phyloP scores from a whole-genome alignment of 1,140 invertebrate genomes.

The Sminthurinus signatus region DNA sequence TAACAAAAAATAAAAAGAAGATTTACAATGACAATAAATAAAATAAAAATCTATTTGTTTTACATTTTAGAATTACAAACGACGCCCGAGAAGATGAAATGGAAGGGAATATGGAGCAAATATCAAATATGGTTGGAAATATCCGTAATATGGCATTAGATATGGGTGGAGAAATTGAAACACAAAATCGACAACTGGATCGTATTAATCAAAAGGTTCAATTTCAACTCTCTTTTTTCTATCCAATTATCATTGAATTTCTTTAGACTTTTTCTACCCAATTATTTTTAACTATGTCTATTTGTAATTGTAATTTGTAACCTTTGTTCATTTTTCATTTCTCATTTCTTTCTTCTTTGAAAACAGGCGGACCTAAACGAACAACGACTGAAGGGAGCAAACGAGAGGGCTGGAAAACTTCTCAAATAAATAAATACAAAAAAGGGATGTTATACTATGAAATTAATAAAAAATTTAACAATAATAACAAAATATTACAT shows the following conservation, averaged over 20 bases:
- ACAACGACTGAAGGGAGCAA: conserved; percentile 21
- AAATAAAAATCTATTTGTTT: background rate
- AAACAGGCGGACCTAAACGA: conserved; percentile 27
- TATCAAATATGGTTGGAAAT: conserved; percentile 60
- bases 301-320: no score
- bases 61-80: conserved; percentile 41
- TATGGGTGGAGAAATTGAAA: conserved; percentile 58
- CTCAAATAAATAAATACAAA: conserved; percentile 17
- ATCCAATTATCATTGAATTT: no score
- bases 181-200: conserved; percentile 58
- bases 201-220: conserved; percentile 56
- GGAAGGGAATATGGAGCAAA: conserved; percentile 50
- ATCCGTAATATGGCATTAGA: conserved; percentile 63
- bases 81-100: conserved; percentile 48
- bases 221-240: no score
- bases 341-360: no score
- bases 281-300: no score
- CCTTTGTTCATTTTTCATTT: no score
- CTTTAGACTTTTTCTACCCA: no score
- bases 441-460: no score
- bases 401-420: conserved; percentile 24
- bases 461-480: no score
- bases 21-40: background rate
- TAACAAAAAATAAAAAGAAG: no score
- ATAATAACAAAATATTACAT: no score